Evolutionary conservation across 1,140 invertebrate genomes (phyloP).

Genomic region (Lucilia cuprina): DNA sequence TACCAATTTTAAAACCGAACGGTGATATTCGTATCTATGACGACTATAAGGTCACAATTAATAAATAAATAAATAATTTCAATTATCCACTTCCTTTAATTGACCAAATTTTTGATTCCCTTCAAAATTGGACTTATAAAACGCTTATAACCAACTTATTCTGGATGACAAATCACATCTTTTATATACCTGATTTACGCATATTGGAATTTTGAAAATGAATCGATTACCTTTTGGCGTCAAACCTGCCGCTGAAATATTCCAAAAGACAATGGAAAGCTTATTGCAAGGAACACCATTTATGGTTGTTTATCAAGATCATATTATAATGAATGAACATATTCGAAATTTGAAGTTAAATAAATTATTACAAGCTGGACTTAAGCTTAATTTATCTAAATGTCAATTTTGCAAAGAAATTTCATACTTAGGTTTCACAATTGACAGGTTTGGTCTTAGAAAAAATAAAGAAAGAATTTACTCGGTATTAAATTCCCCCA

Average conservation of each 20-base stretch:
- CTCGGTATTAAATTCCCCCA: conserved; percentile 43
- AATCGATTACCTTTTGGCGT: conserved; percentile 48
- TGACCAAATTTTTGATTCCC: conserved; percentile 49
- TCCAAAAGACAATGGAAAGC: conserved; percentile 60
- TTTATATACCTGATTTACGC: conserved; percentile 44
- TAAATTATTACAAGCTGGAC: conserved; percentile 35
- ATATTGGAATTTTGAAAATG: conserved; percentile 47
- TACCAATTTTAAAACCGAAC: conserved; percentile 44
- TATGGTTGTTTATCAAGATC: conserved; percentile 52
- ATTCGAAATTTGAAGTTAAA: conserved; percentile 37
- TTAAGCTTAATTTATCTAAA: conserved; percentile 49
- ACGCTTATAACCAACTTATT: conserved; percentile 57
- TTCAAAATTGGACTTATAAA: conserved; percentile 58
- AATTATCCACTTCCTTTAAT: conserved; percentile 52
- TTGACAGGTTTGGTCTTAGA: conserved; percentile 47
- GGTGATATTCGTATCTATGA: conserved; percentile 62
- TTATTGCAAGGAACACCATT: conserved; percentile 47
- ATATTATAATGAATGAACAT: conserved; percentile 54
- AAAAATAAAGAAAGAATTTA: conserved; percentile 43
- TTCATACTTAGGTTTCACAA: conserved; percentile 48
- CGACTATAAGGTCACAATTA: conserved; percentile 62
- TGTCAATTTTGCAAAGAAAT: conserved; percentile 51
- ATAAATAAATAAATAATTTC: conserved; percentile 53
- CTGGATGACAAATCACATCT: conserved; percentile 46
- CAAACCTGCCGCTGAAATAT: conserved; percentile 56